Base-by-base conservation (phyloP, 2,888 invertebrate species). In the Poecilus cupreus region DNA sequence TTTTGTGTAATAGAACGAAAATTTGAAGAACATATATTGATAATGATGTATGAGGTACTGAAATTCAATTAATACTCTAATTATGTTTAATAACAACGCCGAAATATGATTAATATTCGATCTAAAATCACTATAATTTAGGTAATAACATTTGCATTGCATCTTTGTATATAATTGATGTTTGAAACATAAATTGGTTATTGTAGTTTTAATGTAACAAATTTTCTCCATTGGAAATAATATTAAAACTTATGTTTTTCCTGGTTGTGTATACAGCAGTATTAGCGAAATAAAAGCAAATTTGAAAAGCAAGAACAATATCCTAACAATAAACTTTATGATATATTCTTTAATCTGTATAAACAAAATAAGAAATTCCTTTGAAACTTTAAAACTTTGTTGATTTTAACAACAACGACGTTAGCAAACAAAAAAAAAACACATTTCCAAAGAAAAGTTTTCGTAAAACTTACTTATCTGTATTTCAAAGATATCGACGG, bases 401-500 rank as follows among this genome's bases (percentile, higher is more conserved):
- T 77, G 72, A 72, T 72, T 72, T 68, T 77, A 60, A 60, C 77
- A 76, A 76, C 54, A 22, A 51, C 57, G 39, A 37, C 54, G 49
- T 54, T 54, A 76, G 37, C 37, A 76, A 76, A 46, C 77, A 60
- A 77, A 57, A 70, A 72, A 39, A 57, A 77, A 77, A 77, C 37
- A 32, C 37, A 77, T 13, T 57, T 57, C 22, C 37, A 32, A 57
- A 77, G 43, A 39, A 60, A 77, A 77, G 39, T 57, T 77, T 57
- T 24, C 57, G 37, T 37, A 77, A 77, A 77, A 13, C 60, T 77
- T 57, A 57, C 77, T 77, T 54, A 60, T 76, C 77, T 77, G 77
- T 77, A 77, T 77, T 77, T 77, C 37, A 77, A 43, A 77, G 49
- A 60, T 77, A 77, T 77, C 26, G 77, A 77, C 60, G 60, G 39